phyloP scores from a whole-genome alignment of 2,888 invertebrate genomes.

The Mimachlamys varia region DNA sequence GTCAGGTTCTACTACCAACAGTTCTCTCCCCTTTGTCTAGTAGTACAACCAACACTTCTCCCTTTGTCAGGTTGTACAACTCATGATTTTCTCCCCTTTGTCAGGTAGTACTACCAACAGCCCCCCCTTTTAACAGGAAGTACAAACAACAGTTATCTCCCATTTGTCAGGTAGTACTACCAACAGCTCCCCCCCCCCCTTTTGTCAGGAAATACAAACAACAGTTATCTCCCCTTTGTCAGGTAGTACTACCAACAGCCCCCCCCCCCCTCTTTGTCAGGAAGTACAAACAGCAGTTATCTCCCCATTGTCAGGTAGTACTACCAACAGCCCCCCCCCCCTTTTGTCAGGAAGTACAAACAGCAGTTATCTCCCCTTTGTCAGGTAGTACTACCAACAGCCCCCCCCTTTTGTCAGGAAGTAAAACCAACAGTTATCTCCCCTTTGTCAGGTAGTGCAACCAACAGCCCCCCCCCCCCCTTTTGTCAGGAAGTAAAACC shows the following conservation, averaged over 20 bases:
- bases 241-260: no score
- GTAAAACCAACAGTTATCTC: conserved; percentile 83
- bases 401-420: conserved; percentile 76
- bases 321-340: no score
- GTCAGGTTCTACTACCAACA: conserved; percentile 84
- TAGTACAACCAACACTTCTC: conserved; percentile 84
- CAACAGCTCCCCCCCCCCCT: conserved; percentile 74
- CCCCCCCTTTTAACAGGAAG: no score
- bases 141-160: conserved; percentile 84
- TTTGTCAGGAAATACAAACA: conserved; percentile 84
- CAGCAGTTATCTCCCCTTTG: conserved; percentile 76
- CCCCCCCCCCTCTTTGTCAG: conserved; percentile 73
- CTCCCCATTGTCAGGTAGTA: conserved; percentile 76
- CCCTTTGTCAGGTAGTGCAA: conserved; percentile 84
- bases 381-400: no score
- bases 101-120: no score
- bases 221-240: conserved; percentile 76
- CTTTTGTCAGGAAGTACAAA: conserved; percentile 85
- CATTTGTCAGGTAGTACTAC: conserved; percentile 85
- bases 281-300: conserved; percentile 84
- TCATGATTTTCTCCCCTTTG: conserved; percentile 77
- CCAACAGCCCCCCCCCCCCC: conserved; percentile 73
- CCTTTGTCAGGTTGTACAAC: conserved; percentile 79
- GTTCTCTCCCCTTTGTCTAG: conserved; percentile 76
- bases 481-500: conserved; percentile 84